Conservation (phyloP, 1,140 invertebrate genomes). For the Drosophila nigrodunni region DNA sequence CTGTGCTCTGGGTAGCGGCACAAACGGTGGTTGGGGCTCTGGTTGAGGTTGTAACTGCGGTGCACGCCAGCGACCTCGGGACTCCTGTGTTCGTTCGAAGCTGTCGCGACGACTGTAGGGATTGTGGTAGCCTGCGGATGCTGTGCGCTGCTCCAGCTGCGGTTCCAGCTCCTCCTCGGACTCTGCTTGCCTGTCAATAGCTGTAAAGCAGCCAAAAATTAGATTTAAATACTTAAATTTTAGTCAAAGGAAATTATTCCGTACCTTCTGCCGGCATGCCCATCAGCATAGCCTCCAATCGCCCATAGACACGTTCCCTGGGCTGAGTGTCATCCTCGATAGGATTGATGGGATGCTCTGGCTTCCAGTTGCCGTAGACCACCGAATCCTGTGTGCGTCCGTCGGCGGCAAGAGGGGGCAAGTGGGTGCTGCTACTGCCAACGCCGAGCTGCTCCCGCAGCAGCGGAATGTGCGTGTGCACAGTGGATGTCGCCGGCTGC, state of each 20-base stretch:
- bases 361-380: slow-evolving; percentile 79
- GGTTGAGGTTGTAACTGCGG: slow-evolving; percentile 16
- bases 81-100: slow-evolving; percentile 55
- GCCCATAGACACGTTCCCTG: slow-evolving; percentile 58
- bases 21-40: background rate
- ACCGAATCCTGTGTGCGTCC: slow-evolving; percentile 50
- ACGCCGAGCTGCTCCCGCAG: slow-evolving; percentile 44
- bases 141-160: slow-evolving; percentile 24
- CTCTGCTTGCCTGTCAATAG: slow-evolving; percentile 20
- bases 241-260: background rate
- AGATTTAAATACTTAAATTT: too few species aligned
- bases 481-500: slow-evolving; percentile 47
- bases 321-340: slow-evolving; percentile 27
- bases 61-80: slow-evolving; percentile 51
- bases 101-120: slow-evolving; percentile 39
- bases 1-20: background rate
- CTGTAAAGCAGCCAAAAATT: slow-evolving; percentile 12
- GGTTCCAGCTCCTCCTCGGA: slow-evolving; percentile 50
- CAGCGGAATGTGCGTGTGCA: slow-evolving; percentile 66
- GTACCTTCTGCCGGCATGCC: slow-evolving; percentile 63
- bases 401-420: slow-evolving; percentile 14
- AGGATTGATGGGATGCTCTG: slow-evolving; percentile 64
- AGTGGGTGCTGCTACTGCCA: background rate
- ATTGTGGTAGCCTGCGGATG: slow-evolving; percentile 43
- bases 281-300: slow-evolving; percentile 71